Evolutionary conservation across 2,113 vertebrate genomes (phyloP).

Genomic region (Ancistrus triradiatus): DNA sequence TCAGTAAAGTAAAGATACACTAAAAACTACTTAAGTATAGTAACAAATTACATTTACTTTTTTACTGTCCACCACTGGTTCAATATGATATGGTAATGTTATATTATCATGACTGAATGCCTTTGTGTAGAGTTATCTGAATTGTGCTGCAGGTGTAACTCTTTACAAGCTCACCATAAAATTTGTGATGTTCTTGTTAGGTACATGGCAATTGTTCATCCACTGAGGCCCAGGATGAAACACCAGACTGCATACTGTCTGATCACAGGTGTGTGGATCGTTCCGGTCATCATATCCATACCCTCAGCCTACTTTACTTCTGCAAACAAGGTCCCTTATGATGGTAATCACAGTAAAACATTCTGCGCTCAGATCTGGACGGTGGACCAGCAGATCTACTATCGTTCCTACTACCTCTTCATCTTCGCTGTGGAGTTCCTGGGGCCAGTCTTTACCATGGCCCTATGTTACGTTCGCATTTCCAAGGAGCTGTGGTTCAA

Average conservation of each 20-base stretch:
- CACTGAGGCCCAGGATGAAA: constrained; percentile 92
- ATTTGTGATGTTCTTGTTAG: constrained; percentile 53
- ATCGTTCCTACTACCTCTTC: constrained; percentile 91
- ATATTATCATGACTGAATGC: too few species aligned
- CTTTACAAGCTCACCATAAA: not conserved
- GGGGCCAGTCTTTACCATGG: constrained; percentile 81
- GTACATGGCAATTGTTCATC: constrained; percentile 93
- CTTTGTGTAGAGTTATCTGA: too few species aligned
- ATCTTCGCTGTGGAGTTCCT: constrained; percentile 88
- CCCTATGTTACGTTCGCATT: constrained; percentile 84
- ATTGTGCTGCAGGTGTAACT: not conserved
- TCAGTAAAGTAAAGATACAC: too few species aligned
- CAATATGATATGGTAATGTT: too few species aligned
- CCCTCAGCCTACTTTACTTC: constrained; percentile 92
- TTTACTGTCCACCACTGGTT: too few species aligned
- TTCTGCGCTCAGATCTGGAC: constrained; percentile 98
- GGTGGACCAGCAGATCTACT: constrained; percentile 86
- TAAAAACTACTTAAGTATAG: too few species aligned
- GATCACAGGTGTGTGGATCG: constrained; percentile 79
- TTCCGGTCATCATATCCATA: constrained; percentile 87
- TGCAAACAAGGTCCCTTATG: constrained; percentile 74
- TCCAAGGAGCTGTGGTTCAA: constrained; percentile 94
- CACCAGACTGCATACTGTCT: constrained; percentile 86
- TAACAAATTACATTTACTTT: too few species aligned
- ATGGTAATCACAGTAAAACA: constrained; percentile 72